Evolutionary conservation across 2,797 vertebrate genomes (phyloP).

Genomic region (Somateria mollissima): DNA sequence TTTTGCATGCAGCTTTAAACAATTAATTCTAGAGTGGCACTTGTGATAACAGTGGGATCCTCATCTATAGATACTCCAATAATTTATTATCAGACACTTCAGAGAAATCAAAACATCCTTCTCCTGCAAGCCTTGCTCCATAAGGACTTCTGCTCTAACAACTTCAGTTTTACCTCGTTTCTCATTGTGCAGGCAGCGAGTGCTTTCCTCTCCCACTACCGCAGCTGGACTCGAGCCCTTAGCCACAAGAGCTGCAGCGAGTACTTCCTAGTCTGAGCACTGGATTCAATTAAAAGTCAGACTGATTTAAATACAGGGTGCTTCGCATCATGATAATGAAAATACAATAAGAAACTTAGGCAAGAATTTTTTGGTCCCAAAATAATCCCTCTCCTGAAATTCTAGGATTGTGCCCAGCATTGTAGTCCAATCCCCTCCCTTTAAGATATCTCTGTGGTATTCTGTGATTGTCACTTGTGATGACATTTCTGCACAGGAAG

Average conservation of each 20-base stretch:
- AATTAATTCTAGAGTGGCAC: slow-evolving; percentile 34
- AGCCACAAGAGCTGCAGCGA: neutral
- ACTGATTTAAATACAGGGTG: slow-evolving; percentile 45
- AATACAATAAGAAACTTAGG: slow-evolving; percentile 57
- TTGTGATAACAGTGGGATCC: slow-evolving; percentile 30
- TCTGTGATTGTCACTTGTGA: slow-evolving; percentile 49
- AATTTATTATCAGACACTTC: slow-evolving; percentile 48
- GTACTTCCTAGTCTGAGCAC: neutral
- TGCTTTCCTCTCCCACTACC: neutral
- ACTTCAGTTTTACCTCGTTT: neutral
- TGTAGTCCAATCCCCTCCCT: slow-evolving; percentile 47
- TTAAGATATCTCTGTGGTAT: slow-evolving; percentile 24
- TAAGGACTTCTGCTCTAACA: neutral
- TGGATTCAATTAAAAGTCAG: slow-evolving; percentile 30
- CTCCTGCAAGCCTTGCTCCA: neutral
- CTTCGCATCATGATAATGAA: slow-evolving; percentile 24
- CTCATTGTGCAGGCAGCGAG: neutral
- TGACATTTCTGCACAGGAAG: slow-evolving; percentile 65
- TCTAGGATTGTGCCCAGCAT: slow-evolving; percentile 62
- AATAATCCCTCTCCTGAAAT: slow-evolving; percentile 65
- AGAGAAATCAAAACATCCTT: slow-evolving; percentile 55
- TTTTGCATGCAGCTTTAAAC: neutral
- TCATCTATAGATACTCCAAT: slow-evolving; percentile 46
- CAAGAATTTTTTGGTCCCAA: slow-evolving; percentile 61
- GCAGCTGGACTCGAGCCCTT: neutral